Percentiles rank a stretch among this genome's conserved stretches.
Evolutionary conservation across 2,113 vertebrate genomes (phyloP).

Genomic region (Dissostichus mawsoni): DNA sequence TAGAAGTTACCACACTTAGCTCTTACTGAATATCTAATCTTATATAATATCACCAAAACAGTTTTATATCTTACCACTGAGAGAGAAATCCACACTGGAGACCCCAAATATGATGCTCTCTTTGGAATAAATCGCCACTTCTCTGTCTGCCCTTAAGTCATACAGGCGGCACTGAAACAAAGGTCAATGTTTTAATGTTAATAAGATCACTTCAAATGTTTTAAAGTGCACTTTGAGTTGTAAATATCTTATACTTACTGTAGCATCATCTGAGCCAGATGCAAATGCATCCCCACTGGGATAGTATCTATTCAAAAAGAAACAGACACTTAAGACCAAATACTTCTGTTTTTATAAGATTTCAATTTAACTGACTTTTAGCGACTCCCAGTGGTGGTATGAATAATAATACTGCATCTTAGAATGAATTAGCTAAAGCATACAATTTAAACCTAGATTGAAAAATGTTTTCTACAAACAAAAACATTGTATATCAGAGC

Average conservation of each 20-base stretch:
- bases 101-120: conserved; percentile 99
- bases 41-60: too few species aligned
- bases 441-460: background rate
- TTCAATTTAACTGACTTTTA: conserved; percentile 3
- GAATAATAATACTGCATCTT: background rate
- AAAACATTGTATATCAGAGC: background rate
- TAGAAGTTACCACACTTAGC: too few species aligned
- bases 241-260: conserved; percentile 84
- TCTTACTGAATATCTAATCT: too few species aligned
- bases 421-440: background rate
- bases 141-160: conserved; percentile 96
- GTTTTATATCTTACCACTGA: conserved; percentile 89
- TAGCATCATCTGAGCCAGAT: conserved; percentile 98
- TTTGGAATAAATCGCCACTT: conserved; percentile 98
- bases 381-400: conserved; percentile 9
- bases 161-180: conserved; percentile 93
- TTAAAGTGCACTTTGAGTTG: background rate
- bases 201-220: background rate
- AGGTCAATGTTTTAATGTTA: conserved; percentile 20
- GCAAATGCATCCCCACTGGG: conserved; percentile 99
- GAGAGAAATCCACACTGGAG: conserved; percentile 98
- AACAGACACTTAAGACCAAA: conserved; percentile 14
- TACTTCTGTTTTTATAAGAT: background rate
- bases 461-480: background rate
- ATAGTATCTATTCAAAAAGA: conserved; percentile 89